These are phyloP conservation scores for Falcaria lacertinaria DNA, from an alignment of 2,888 invertebrate genomes.

Conservation along the genomic window DNA sequence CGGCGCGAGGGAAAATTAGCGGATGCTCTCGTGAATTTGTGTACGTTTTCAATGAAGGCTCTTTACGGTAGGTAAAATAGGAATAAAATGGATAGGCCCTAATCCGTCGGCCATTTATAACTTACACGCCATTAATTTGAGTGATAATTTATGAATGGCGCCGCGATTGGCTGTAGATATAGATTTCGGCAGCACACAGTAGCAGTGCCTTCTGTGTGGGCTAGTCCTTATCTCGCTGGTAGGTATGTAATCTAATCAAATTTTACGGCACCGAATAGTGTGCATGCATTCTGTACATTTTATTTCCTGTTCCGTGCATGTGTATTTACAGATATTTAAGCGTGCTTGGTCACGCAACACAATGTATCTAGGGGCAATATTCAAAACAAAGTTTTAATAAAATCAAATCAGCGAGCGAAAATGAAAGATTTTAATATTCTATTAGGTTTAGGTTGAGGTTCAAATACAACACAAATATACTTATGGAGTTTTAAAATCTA, in stretches of 20 bases:
- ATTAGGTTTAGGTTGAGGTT: no score
- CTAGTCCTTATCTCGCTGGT: slow-evolving; percentile 34
- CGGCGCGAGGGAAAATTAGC: slow-evolving; percentile 62
- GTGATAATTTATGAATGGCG: slow-evolving; percentile 72
- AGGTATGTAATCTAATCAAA: slow-evolving; percentile 43
- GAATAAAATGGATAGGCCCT: slow-evolving; percentile 75
- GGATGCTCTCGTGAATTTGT: slow-evolving; percentile 76
- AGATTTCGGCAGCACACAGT: slow-evolving; percentile 45
- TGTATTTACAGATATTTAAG: background rate
- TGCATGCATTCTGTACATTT: slow-evolving; percentile 7
- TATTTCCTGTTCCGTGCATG: slow-evolving; percentile 5
- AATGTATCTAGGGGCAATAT: no score
- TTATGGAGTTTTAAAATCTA: no score
- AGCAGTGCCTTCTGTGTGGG: slow-evolving; percentile 31
- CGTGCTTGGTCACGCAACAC: no score
- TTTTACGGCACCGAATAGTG: slow-evolving; percentile 27
- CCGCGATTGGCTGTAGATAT: slow-evolving; percentile 68
- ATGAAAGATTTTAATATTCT: no score
- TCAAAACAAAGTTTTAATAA: no score
- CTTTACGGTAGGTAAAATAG: slow-evolving; percentile 78
- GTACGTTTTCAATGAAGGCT: slow-evolving; percentile 78
- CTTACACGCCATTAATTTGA: slow-evolving; percentile 79
- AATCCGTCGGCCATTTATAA: slow-evolving; percentile 78
- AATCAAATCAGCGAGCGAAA: no score
- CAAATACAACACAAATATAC: no score